Evolutionary conservation across 2,888 invertebrate species (phyloP).

Genomic region (Drosophila pegasa): DNA sequence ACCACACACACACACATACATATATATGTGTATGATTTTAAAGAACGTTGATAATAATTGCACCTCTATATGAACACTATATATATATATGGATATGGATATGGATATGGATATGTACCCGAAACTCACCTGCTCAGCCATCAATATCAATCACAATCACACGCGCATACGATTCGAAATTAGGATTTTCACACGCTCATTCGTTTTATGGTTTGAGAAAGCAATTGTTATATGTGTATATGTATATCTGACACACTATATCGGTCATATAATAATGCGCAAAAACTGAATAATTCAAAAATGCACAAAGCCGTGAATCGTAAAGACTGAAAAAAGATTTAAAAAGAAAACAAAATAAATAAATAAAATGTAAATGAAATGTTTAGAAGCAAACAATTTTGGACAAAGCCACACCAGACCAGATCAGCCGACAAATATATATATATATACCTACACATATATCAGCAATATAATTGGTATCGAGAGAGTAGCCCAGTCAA

Average conservation of each 20-base stretch:
- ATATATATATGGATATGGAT: conserved; percentile 25
- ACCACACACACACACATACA: background rate
- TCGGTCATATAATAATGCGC: conserved; percentile 59
- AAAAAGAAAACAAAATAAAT: conserved; percentile 45
- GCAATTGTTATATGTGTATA: conserved; percentile 39
- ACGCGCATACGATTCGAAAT: conserved; percentile 11
- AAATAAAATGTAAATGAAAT: conserved; percentile 31
- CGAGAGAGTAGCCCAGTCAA: conserved; percentile 16
- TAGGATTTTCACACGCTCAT: conserved; percentile 50
- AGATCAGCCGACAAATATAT: conserved; percentile 32
- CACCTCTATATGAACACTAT: conserved; percentile 50
- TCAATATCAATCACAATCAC: conserved; percentile 24
- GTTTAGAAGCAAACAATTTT: conserved; percentile 22
- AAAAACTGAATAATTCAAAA: conserved; percentile 68
- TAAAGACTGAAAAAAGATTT: conserved; percentile 78
- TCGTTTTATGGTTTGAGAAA: conserved; percentile 52
- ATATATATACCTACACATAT: conserved; percentile 13
- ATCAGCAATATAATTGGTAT: conserved; percentile 9
- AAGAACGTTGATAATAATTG: conserved; percentile 64
- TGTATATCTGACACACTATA: conserved; percentile 37
- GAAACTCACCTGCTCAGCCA: conserved; percentile 36
- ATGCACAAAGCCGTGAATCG: conserved; percentile 84
- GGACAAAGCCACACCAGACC: conserved; percentile 39
- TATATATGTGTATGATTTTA: conserved; percentile 42
- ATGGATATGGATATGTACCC: conserved; percentile 11